Conservation (phyloP, 2,797 vertebrate species). For the Galagoides demidoff region DNA sequence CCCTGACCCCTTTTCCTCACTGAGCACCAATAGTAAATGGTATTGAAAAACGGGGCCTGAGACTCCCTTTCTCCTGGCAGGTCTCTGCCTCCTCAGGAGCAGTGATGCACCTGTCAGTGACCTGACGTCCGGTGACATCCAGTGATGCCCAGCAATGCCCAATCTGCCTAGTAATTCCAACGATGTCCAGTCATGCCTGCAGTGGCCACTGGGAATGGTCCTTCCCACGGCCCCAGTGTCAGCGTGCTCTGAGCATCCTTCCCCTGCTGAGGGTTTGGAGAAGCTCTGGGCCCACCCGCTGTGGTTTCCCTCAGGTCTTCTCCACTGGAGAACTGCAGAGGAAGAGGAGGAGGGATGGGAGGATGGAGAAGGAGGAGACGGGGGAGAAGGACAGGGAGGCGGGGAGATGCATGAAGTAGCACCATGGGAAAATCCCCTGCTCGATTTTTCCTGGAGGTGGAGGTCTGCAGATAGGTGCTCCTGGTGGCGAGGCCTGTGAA, state of each 20-base stretch:
- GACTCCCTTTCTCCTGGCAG: not conserved
- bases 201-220: too few species aligned
- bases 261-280: not conserved
- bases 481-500: too few species aligned
- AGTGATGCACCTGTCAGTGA: too few species aligned
- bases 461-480: not conserved
- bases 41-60: rapidly evolving
- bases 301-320: not conserved
- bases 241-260: not conserved
- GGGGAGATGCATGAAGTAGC: rapidly evolving
- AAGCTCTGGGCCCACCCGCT: not conserved
- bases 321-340: rapidly evolving
- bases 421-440: too few species aligned
- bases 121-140: not conserved
- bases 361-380: too few species aligned
- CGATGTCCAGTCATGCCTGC: too few species aligned
- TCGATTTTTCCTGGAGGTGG: rapidly evolving
- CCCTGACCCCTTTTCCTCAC: not conserved
- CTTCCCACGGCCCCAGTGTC: not conserved
- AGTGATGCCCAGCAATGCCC: too few species aligned
- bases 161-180: not conserved
- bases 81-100: not conserved
- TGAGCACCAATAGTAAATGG: rapidly evolving
- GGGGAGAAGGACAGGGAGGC: too few species aligned
- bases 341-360: not conserved